Conservation (phyloP, 2,113 vertebrate species). For the Gulo gulo region DNA sequence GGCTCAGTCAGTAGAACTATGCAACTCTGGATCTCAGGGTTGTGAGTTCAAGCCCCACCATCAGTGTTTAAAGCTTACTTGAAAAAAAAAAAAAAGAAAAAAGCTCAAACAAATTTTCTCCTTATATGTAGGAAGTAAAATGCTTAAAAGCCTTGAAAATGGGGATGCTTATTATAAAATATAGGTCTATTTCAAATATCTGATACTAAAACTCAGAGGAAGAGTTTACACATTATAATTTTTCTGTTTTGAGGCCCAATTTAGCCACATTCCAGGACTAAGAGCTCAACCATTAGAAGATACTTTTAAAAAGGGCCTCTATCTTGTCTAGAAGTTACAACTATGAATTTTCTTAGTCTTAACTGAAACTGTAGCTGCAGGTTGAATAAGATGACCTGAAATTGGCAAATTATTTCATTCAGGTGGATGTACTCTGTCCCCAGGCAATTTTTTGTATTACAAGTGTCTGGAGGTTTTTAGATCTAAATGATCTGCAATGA, state of each 20-base stretch:
- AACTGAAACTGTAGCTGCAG: constrained; percentile 16
- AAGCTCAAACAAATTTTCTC: background rate
- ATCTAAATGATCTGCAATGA: background rate
- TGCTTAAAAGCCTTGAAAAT: background rate
- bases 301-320: background rate
- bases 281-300: background rate
- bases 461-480: background rate
- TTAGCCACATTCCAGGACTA: background rate
- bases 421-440: background rate
- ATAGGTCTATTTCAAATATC: background rate
- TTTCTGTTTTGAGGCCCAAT: background rate
- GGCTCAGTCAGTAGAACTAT: background rate
- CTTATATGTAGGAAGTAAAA: background rate
- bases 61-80: background rate
- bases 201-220: constrained; percentile 15
- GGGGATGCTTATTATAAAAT: background rate
- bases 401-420: constrained; percentile 40
- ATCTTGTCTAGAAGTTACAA: background rate
- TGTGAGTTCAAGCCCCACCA: background rate
- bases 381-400: background rate
- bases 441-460: background rate
- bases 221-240: background rate
- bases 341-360: background rate
- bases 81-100: background rate
- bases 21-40: background rate